Evolutionary conservation across 37 sponge, comb jelly and placozoan genomes (phyloP).

Genomic region (Spongia lamella): DNA sequence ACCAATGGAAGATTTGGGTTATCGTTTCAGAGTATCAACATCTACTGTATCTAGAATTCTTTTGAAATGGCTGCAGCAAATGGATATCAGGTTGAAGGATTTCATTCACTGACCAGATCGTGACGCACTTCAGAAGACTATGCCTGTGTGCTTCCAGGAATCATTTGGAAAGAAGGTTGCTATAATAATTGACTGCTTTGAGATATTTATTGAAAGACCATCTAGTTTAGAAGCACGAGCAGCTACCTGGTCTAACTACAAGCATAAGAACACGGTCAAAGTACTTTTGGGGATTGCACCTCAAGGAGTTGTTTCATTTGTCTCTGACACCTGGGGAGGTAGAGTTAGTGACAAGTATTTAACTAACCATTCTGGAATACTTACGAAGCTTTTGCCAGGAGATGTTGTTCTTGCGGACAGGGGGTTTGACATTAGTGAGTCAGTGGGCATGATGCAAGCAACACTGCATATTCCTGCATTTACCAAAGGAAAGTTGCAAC

Average conservation of each 20-base stretch:
- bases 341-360: conserved; percentile 72
- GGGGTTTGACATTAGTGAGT: conserved; percentile 73
- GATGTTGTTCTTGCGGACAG: conserved; percentile 73
- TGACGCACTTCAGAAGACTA: conserved; percentile 43
- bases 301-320: conserved; percentile 63
- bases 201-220: conserved; percentile 66
- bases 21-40: conserved; percentile 12
- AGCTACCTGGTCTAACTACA: conserved; percentile 63
- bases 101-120: conserved; percentile 69
- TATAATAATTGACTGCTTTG: conserved; percentile 77
- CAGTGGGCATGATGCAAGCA: conserved; percentile 59
- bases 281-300: conserved; percentile 62
- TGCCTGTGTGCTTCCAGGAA: conserved; percentile 54
- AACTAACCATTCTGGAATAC: conserved; percentile 62
- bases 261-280: conserved; percentile 73
- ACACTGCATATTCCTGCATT: conserved; percentile 64
- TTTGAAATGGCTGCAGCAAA: conserved; percentile 14
- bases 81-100: conserved; percentile 30
- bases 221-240: conserved; percentile 53
- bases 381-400: conserved; percentile 65
- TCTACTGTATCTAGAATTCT: conserved; percentile 49
- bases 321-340: conserved; percentile 71
- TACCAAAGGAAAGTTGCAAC: conserved; percentile 70
- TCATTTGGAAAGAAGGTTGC: conserved; percentile 42
- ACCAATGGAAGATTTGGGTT: conserved; percentile 25